phyloP scores from a whole-genome alignment of 2,113 vertebrate genomes.

The Anguilla japonica region DNA sequence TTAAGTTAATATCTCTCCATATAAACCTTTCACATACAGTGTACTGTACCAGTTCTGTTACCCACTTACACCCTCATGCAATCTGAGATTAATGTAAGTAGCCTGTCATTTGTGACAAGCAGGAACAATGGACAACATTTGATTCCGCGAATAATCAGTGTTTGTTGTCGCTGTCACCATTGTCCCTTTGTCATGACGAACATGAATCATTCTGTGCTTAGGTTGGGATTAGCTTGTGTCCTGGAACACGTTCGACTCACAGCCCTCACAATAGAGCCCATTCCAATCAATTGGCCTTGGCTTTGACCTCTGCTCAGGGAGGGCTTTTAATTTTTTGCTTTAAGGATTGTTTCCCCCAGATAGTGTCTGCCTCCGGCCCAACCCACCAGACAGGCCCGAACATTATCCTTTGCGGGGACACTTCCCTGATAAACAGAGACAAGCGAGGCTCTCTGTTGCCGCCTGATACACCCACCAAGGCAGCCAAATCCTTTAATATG shows the following conservation, averaged over 20 bases:
- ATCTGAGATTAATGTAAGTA: background rate
- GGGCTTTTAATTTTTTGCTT: background rate
- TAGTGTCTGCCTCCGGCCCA: background rate
- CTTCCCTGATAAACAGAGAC: background rate
- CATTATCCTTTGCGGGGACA: background rate
- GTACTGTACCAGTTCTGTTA: background rate
- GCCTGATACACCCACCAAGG: constrained; percentile 18
- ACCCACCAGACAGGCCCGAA: background rate
- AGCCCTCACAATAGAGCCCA: background rate
- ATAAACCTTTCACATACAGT: background rate
- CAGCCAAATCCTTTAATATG: constrained; percentile 16
- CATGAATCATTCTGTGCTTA: background rate
- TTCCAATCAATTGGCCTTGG: background rate
- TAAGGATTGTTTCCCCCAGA: background rate
- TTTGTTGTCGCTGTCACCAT: background rate
- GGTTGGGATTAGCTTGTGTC: background rate
- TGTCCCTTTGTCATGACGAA: background rate
- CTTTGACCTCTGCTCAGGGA: background rate
- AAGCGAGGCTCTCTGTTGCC: background rate
- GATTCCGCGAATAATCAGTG: background rate
- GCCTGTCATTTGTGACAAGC: background rate
- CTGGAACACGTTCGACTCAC: background rate
- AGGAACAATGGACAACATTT: background rate
- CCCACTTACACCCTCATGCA: background rate
- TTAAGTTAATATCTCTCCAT: background rate